phyloP scores from a whole-genome alignment of 2,113 vertebrate species.

The Polypterus bichir region DNA sequence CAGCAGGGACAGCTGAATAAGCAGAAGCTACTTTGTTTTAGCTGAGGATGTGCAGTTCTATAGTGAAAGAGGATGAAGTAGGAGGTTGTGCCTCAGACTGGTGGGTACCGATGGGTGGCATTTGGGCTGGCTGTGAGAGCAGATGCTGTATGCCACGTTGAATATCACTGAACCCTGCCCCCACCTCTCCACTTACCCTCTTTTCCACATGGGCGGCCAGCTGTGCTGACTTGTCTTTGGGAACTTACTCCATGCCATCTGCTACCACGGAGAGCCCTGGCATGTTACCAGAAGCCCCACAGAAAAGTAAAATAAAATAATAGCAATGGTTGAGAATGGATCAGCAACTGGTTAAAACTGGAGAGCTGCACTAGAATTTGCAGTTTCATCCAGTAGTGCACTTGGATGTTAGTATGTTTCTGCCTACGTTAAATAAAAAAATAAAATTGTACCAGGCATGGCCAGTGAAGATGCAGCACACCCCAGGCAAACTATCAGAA shows the following conservation, averaged over 20 bases:
- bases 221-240: conserved; percentile 23
- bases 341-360: too few relatives aligned
- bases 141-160: conserved; percentile 41
- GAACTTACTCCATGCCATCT: conserved; percentile 47
- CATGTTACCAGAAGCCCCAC: conserved; percentile 24
- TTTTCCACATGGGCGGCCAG: conserved; percentile 36
- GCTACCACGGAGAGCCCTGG: conserved; percentile 46
- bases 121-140: conserved; percentile 26
- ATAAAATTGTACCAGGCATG: too few relatives aligned
- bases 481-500: too few relatives aligned
- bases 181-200: conserved; percentile 9
- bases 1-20: neutral
- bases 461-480: too few relatives aligned
- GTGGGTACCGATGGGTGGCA: conserved; percentile 10
- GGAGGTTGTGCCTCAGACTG: neutral
- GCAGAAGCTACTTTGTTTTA: neutral
- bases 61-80: neutral
- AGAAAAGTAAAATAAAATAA: neutral
- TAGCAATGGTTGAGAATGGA: too few relatives aligned
- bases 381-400: too few relatives aligned
- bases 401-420: too few relatives aligned
- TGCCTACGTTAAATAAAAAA: too few relatives aligned
- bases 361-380: too few relatives aligned
- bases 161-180: conserved; percentile 23
- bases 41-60: neutral